Percentiles rank a stretch among this genome's conserved stretches.
These are phyloP conservation scores for Sebastes taczanowskii DNA, from an alignment of 2,797 vertebrate species.

Conservation along the genomic window DNA sequence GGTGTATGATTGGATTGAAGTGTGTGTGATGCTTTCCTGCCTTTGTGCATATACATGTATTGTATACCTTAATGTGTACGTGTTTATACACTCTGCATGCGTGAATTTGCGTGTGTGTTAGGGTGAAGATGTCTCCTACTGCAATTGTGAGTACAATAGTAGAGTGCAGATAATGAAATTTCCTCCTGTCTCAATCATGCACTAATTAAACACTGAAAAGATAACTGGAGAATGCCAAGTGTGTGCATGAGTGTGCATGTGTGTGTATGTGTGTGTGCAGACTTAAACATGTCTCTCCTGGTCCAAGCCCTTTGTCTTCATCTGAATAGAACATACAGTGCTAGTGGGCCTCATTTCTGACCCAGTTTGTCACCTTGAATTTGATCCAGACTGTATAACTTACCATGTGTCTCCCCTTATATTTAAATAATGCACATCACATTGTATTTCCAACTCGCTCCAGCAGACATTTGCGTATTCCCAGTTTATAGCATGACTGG, in stretches of 20 bases:
- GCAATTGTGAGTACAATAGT: slow-evolving; percentile 42
- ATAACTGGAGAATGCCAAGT: slow-evolving; percentile 19
- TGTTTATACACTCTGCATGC: neutral
- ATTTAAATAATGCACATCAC: neutral
- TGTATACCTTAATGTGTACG: neutral
- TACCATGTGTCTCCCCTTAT: neutral
- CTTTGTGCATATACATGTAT: neutral
- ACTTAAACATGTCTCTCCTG: neutral
- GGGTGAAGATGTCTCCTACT: slow-evolving; percentile 13
- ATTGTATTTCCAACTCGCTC: neutral
- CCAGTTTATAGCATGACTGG: neutral
- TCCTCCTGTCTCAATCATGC: slow-evolving; percentile 38
- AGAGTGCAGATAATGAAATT: slow-evolving; percentile 37
- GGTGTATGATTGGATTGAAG: slow-evolving; percentile 39
- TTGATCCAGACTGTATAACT: neutral
- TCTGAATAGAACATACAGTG: neutral
- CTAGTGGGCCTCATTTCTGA: neutral
- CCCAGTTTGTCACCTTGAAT: slow-evolving; percentile 1
- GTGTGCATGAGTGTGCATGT: neutral
- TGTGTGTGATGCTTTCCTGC: neutral
- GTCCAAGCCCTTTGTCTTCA: neutral
- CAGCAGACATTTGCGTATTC: neutral
- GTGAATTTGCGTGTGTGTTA: neutral
- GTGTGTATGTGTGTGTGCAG: neutral
- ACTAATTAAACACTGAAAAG: slow-evolving; percentile 50